A percentile compares a stretch with the other conserved stretches of the same genome.
Conservation (phyloP, 2,797 vertebrate species). For the Paedocypris micromegethes region DNA sequence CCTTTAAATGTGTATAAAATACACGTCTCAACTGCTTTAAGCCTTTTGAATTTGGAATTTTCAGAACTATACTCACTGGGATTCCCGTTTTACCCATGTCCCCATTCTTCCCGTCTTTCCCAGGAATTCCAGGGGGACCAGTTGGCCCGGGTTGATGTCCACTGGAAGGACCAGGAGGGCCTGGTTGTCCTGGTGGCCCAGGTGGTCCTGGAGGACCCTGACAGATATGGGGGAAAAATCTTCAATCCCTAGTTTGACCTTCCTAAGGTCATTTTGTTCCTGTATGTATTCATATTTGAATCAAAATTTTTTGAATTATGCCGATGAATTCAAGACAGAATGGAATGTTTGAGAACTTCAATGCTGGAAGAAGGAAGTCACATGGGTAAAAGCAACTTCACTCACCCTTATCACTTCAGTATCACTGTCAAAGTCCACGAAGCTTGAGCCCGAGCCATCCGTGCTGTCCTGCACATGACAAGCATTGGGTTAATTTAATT, state of each 20-base stretch:
- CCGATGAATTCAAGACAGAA: neutral
- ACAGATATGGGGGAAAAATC: neutral
- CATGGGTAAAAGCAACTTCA: conserved; percentile 10
- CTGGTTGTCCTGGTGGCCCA: conserved; percentile 74
- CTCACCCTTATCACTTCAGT: conserved; percentile 69
- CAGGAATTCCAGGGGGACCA: conserved; percentile 71
- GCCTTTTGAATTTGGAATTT: neutral
- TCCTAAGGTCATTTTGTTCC: neutral
- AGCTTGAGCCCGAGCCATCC: conserved; percentile 79
- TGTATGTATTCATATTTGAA: neutral
- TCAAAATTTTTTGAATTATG: neutral
- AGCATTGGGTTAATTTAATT: neutral
- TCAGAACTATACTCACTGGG: conserved; percentile 67
- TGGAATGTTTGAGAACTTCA: neutral
- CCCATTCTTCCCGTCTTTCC: conserved; percentile 73
- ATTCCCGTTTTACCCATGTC: conserved; percentile 71
- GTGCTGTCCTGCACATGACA: conserved; percentile 58
- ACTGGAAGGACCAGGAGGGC: conserved; percentile 60
- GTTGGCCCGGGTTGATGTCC: conserved; percentile 38
- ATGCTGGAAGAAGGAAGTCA: neutral
- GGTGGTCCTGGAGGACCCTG: conserved; percentile 84
- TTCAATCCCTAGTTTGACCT: neutral
- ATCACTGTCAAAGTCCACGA: conserved; percentile 70
- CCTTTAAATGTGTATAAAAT: too few species aligned
- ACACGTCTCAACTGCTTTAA: neutral